Conservation (phyloP, 2,888 invertebrate species). For the Coelinius sp. region DNA sequence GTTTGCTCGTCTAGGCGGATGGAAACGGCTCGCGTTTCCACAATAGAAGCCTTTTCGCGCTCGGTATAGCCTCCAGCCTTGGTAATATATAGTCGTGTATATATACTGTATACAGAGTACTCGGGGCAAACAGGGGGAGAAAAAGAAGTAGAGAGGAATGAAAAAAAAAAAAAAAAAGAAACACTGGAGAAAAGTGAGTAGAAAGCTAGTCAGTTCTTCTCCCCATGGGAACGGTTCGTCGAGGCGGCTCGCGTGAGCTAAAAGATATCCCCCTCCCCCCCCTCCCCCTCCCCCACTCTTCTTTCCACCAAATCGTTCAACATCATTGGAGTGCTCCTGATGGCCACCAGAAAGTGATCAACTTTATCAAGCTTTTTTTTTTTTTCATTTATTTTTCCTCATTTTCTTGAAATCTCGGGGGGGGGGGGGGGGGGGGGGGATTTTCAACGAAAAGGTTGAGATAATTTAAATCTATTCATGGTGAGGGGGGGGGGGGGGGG, state of each 20-base stretch:
- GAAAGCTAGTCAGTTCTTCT: not conserved
- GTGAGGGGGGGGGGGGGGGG: too few relatives aligned
- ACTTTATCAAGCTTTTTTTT: conserved; percentile 12
- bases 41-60: conserved; percentile 62
- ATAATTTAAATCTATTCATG: too few relatives aligned
- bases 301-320: conserved; percentile 43
- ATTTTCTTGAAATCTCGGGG: too few relatives aligned
- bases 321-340: conserved; percentile 13
- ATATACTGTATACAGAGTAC: conserved; percentile 17
- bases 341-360: not conserved
- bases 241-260: not conserved
- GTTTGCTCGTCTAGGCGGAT: conserved; percentile 50
- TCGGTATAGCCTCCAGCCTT: conserved; percentile 33
- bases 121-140: not conserved
- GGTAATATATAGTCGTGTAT: not conserved
- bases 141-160: conserved; percentile 14
- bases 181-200: not conserved
- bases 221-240: conserved; percentile 26
- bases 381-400: not conserved
- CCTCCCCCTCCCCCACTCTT: conserved; percentile 27
- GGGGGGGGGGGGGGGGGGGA: not conserved
- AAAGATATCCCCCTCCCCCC: conserved; percentile 38
- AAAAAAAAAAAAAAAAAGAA: not conserved
- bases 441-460: too few relatives aligned
- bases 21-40: conserved; percentile 66